phyloP scores from a whole-genome alignment of 2,113 vertebrate genomes.

The Rhabdornis inornatus region DNA sequence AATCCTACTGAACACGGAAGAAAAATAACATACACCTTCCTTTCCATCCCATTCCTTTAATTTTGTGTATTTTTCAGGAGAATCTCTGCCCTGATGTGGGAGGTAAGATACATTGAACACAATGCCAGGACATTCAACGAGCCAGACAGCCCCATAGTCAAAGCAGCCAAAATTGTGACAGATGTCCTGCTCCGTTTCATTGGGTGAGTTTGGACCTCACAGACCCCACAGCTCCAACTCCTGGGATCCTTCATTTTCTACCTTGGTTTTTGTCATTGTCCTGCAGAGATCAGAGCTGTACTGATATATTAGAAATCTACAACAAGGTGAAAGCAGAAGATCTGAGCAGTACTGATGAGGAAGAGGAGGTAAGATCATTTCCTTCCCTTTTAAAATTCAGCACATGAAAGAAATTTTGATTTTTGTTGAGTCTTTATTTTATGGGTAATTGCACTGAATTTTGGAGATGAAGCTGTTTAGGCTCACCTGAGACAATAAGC shows the following conservation, averaged over 20 bases:
- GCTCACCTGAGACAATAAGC: background rate
- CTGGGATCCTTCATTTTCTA: background rate
- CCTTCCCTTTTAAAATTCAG: background rate
- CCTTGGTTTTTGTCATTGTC: slow-evolving; percentile 18
- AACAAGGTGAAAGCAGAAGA: slow-evolving; percentile 87
- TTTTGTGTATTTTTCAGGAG: slow-evolving; percentile 71
- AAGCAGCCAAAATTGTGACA: slow-evolving; percentile 92
- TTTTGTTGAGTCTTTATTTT: background rate
- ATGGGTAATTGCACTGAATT: background rate
- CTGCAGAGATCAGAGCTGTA: slow-evolving; percentile 92
- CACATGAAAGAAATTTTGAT: background rate
- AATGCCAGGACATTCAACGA: slow-evolving; percentile 98
- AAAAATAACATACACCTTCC: background rate
- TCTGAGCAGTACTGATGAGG: slow-evolving; percentile 84
- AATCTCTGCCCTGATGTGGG: slow-evolving; percentile 98
- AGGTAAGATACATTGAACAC: slow-evolving; percentile 97
- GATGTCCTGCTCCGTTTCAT: slow-evolving; percentile 94
- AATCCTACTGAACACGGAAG: background rate
- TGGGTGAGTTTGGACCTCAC: slow-evolving; percentile 73
- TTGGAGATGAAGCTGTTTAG: background rate
- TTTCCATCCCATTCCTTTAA: background rate
- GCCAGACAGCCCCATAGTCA: slow-evolving; percentile 94
- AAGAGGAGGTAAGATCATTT: slow-evolving; percentile 73
- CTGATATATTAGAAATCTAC: slow-evolving; percentile 89
- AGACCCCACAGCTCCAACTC: background rate